These are phyloP conservation scores for Chrysemys picta DNA, from an alignment of 2,113 vertebrate genomes.

Conservation along the genomic window DNA sequence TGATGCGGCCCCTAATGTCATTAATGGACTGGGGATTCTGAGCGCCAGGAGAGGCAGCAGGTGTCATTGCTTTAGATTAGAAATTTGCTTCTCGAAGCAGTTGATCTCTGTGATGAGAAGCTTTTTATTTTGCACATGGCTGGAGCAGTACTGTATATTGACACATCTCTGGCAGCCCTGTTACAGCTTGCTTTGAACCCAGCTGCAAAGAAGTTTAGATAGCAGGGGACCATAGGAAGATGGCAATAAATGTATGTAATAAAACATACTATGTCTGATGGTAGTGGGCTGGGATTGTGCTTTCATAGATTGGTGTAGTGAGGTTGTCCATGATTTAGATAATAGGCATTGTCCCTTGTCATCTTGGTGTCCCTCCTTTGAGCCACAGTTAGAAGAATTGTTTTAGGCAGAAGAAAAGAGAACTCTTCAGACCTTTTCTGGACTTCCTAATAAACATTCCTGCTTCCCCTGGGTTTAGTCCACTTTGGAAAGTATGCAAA, in stretches of 20 bases:
- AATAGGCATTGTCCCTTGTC: not conserved
- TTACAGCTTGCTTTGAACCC: not conserved
- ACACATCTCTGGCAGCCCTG: not conserved
- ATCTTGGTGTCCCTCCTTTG: not conserved
- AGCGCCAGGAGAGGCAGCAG: not conserved
- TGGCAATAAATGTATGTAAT: not conserved
- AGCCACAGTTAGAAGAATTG: not conserved
- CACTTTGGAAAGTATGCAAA: conserved; percentile 27
- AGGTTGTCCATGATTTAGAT: not conserved
- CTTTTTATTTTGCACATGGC: not conserved
- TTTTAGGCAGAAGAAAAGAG: conserved; percentile 12
- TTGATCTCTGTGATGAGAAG: not conserved
- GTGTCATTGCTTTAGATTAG: not conserved
- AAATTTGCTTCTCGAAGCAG: not conserved
- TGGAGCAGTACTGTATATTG: not conserved
- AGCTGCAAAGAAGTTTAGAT: not conserved
- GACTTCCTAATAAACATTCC: conserved; percentile 35
- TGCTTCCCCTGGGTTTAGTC: conserved; percentile 13
- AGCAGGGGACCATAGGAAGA: not conserved
- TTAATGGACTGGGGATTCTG: not conserved
- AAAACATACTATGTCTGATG: not conserved
- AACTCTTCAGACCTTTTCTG: not conserved
- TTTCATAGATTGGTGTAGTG: not conserved
- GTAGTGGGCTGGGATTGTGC: not conserved
- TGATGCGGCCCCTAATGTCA: not conserved